Evolutionary conservation across 2,113 vertebrate genomes (phyloP), one percentile per base, ranked within the genome.

Genomic region (Oncorhynchus nerka): DNA sequence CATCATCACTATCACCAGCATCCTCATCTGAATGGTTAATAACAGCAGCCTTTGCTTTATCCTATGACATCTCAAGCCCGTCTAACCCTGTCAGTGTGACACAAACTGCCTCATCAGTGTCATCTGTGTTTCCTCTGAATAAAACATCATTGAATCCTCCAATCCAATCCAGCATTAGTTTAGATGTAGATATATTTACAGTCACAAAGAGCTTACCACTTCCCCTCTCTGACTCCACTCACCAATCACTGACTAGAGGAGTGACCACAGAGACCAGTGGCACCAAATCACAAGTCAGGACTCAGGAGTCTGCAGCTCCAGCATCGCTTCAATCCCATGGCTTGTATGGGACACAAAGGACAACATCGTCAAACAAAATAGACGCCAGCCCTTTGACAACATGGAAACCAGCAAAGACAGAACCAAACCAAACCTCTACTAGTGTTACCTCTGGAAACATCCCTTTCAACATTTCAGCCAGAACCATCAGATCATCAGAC

Each of bases 81-180:
- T 79, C 79, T 26, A 79, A n/a, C 45, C 4, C 19, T 74, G 26
- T 48, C n/a, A 57, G 55, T 72, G 73, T 65, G 73, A 79, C 32
- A 66, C 75, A 83, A 71, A 71, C 70, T 26, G 30, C 34, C 57
- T 48, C 32, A 19, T 72, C 65, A 74, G 72, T 70, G 79, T 30
- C 82, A 81, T 75, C 76, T 74, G 70, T 9, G 49, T 79, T 68
- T 82, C 61, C 39, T n/a, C 57, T 32, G 34, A 67, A 62, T 77
- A 77, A 32, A 55, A 78, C 57, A 75, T 70, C 68, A 12, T 11
- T 62, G n/a, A 62, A 62, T n/a, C n/a, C 5, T 2, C n/a, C 19
- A 13, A 24, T 11, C 59, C 76, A 78, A 12, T 26, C 49, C 62
- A 73, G 68, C 22, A 30, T 32, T 76, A 70, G 69, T 69, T 74